Conservation (phyloP, 2,888 invertebrate genomes). For the Eumerus sabulonum region DNA sequence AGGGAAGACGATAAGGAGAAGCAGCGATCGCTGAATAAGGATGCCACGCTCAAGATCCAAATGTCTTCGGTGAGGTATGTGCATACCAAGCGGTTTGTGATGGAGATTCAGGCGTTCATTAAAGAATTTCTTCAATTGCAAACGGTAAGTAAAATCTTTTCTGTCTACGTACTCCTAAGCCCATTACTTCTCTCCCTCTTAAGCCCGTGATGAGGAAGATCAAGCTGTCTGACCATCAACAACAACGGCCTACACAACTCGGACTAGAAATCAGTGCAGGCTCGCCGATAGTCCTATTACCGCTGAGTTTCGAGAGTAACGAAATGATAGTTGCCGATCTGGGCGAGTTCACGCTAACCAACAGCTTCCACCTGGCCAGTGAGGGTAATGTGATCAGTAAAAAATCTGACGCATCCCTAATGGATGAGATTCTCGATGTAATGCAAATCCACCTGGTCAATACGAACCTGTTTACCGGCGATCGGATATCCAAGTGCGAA, state of each 20-base stretch:
- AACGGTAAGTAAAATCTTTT: constrained; percentile 84
- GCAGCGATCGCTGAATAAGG: constrained; percentile 71
- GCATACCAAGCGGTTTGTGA: constrained; percentile 95
- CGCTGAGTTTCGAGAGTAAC: constrained; percentile 89
- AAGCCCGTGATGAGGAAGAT: constrained; percentile 77
- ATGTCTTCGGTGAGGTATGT: constrained; percentile 96
- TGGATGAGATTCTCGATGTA: constrained; percentile 81
- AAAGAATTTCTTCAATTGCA: constrained; percentile 91
- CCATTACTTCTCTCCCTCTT: constrained; percentile 32
- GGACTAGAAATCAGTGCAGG: constrained; percentile 78
- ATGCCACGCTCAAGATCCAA: constrained; percentile 80
- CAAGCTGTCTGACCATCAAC: constrained; percentile 74
- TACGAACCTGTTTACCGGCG: constrained; percentile 85
- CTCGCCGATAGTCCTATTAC: constrained; percentile 91
- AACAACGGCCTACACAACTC: constrained; percentile 74
- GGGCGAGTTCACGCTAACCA: constrained; percentile 87
- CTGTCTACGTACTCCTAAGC: constrained; percentile 72
- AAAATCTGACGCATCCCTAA: constrained; percentile 67
- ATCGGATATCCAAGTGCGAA: constrained; percentile 72
- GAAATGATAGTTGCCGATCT: constrained; percentile 90
- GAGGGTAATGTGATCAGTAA: constrained; percentile 76
- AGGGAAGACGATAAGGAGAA: constrained; percentile 69
- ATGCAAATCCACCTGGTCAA: constrained; percentile 84
- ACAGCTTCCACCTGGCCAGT: constrained; percentile 85
- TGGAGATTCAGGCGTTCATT: constrained; percentile 92